A percentile compares a stretch with the other conserved stretches of the same genome.
Evolutionary conservation across 2,888 invertebrate species (phyloP).

Genomic region (Oxystoma pomonae): DNA sequence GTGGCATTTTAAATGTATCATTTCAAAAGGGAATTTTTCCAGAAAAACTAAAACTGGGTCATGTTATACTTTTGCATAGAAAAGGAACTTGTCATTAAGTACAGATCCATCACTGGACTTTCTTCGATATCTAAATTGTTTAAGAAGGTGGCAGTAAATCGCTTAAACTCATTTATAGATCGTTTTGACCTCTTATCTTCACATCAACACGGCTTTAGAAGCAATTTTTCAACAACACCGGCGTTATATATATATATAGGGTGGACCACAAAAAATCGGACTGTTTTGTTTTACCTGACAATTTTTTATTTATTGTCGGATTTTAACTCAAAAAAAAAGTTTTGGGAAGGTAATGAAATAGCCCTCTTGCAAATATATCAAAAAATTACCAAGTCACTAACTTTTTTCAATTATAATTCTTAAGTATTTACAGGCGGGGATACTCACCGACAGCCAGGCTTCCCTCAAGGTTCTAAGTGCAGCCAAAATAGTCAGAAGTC

Average conservation of each 20-base stretch:
- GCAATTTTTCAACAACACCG: neutral
- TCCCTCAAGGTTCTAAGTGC: too few relatives aligned
- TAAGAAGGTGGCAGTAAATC: neutral
- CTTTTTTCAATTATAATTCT: too few relatives aligned
- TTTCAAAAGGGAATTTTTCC: neutral
- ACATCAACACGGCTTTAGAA: neutral
- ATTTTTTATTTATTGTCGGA: too few relatives aligned
- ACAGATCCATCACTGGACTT: neutral
- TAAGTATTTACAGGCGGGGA: too few relatives aligned
- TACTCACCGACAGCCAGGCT: too few relatives aligned
- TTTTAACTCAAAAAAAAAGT: too few relatives aligned
- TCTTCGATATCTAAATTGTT: neutral
- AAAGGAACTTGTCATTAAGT: neutral
- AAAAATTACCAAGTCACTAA: too few relatives aligned
- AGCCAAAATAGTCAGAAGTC: too few relatives aligned
- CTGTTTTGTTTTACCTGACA: too few relatives aligned
- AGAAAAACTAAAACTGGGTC: neutral
- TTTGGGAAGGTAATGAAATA: too few relatives aligned
- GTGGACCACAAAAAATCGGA: too few relatives aligned
- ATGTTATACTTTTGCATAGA: neutral
- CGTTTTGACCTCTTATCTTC: neutral
- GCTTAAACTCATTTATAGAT: neutral
- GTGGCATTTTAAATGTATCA: neutral
- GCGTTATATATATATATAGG: neutral
- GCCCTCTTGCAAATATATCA: too few relatives aligned